phyloP scores from a whole-genome alignment of 2,113 vertebrate genomes.

The Ammodytes marinus region DNA sequence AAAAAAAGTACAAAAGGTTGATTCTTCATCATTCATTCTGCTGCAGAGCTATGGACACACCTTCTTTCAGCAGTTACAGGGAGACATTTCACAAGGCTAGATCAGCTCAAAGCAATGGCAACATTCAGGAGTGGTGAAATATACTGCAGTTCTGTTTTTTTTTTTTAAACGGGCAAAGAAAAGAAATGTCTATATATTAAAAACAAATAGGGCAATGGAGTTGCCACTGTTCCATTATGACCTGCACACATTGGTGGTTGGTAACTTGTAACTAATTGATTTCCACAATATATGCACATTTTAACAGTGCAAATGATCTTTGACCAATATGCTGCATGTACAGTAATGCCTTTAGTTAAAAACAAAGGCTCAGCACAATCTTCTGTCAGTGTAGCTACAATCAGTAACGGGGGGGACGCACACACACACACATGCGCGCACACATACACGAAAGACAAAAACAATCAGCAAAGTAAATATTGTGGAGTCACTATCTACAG shows the following conservation, averaged over 20 bases:
- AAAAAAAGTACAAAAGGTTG: constrained; percentile 64
- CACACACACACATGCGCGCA: background rate
- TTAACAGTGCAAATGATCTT: constrained; percentile 6
- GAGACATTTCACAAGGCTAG: background rate
- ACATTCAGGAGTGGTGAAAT: constrained; percentile 8
- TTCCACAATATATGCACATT: background rate
- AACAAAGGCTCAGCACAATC: background rate
- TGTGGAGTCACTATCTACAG: background rate
- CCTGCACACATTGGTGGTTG: background rate
- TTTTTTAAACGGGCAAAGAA: background rate
- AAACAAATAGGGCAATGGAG: background rate
- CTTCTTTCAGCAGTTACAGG: constrained; percentile 11
- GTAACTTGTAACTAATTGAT: background rate
- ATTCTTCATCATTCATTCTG: constrained; percentile 40
- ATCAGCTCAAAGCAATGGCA: background rate
- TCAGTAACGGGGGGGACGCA: constrained; percentile 4
- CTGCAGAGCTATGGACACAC: constrained; percentile 31
- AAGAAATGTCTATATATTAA: background rate
- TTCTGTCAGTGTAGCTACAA: constrained; percentile 46
- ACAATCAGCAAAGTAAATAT: background rate
- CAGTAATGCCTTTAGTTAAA: background rate
- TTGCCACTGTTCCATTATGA: background rate
- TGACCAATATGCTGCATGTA: background rate
- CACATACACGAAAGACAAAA: constrained; percentile 9
- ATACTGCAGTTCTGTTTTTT: background rate